These are phyloP conservation scores for Notolabrus celidotus DNA, from an alignment of 2,797 vertebrate genomes.

Conservation along the genomic window DNA sequence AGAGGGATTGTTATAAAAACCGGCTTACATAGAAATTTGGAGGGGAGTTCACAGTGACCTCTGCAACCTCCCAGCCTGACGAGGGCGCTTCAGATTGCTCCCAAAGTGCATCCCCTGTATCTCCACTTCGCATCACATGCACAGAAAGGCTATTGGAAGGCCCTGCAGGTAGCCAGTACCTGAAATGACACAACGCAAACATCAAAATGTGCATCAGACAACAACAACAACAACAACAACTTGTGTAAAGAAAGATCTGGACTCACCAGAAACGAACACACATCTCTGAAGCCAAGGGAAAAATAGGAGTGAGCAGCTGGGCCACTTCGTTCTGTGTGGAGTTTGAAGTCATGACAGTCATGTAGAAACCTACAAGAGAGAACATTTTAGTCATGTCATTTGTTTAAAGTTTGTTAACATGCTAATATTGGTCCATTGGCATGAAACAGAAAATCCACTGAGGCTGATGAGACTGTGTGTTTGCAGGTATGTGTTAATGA, in stretches of 20 bases:
- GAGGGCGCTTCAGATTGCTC: conserved; percentile 63
- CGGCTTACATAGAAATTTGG: conserved; percentile 71
- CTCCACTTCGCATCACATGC: conserved; percentile 64
- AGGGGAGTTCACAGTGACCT: conserved; percentile 82
- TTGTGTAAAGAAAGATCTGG: not conserved
- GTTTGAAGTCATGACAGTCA: conserved; percentile 61
- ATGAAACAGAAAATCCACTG: too few relatives aligned
- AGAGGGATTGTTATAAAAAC: not conserved
- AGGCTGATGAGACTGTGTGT: too few relatives aligned
- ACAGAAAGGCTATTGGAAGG: conserved; percentile 65
- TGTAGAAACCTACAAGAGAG: conserved; percentile 74
- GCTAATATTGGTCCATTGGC: too few relatives aligned
- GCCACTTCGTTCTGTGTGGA: conserved; percentile 52
- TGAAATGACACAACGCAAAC: conserved; percentile 44
- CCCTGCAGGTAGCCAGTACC: conserved; percentile 79
- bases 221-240: not conserved
- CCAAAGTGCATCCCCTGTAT: conserved; percentile 69
- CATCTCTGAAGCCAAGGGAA: conserved; percentile 57
- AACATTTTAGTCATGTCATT: too few relatives aligned
- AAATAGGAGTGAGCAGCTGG: conserved; percentile 74
- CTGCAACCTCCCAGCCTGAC: conserved; percentile 80
- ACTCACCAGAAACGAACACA: conserved; percentile 85
- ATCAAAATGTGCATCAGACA: not conserved
- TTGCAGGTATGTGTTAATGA: too few relatives aligned
- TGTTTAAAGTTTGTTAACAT: too few relatives aligned